Percentiles rank a stretch among this genome's conserved stretches.
These are phyloP conservation scores for Microdon myrmicae DNA, from an alignment of 2,888 invertebrate genomes.

Conservation along the genomic window DNA sequence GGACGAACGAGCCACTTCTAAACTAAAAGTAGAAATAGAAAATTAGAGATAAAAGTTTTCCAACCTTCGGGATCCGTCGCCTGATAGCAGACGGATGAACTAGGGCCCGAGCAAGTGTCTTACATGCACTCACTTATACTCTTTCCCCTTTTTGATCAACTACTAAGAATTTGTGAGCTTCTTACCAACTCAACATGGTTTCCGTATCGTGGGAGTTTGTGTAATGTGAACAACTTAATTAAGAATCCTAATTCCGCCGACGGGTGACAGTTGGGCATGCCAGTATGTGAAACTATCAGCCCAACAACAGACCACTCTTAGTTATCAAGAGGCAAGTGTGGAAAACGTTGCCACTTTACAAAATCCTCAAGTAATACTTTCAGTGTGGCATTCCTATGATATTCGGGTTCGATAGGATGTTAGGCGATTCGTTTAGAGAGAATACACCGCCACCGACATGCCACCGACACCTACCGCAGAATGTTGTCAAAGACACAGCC, in stretches of 20 bases:
- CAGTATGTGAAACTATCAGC: no score
- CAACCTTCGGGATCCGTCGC: slow-evolving; percentile 21
- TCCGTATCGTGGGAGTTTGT: slow-evolving; percentile 45
- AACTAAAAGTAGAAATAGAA: slow-evolving; percentile 51
- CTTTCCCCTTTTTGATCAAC: background rate
- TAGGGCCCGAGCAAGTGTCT: slow-evolving; percentile 33
- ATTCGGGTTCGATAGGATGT: slow-evolving; percentile 48
- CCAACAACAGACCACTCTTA: no score
- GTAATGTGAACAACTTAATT: slow-evolving; percentile 54
- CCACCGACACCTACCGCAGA: slow-evolving; percentile 2
- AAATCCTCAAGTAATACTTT: slow-evolving; percentile 43
- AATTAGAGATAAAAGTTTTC: slow-evolving; percentile 52
- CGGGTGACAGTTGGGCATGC: slow-evolving; percentile 53
- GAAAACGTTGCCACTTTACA: slow-evolving; percentile 2
- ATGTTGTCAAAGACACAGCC: slow-evolving; percentile 2
- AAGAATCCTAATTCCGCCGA: slow-evolving; percentile 54
- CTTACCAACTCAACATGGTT: slow-evolving; percentile 35
- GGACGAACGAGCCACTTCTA: slow-evolving; percentile 6
- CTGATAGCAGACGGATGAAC: slow-evolving; percentile 6
- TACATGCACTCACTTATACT: slow-evolving; percentile 31
- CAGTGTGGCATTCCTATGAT: slow-evolving; percentile 41
- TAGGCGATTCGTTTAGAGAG: slow-evolving; percentile 24
- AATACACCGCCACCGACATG: slow-evolving; percentile 32
- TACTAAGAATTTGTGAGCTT: no score
- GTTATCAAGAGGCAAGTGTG: background rate